These are phyloP conservation scores for Melanostigma gelatinosum DNA, from an alignment of 2,113 vertebrate species.

Conservation along the genomic window DNA sequence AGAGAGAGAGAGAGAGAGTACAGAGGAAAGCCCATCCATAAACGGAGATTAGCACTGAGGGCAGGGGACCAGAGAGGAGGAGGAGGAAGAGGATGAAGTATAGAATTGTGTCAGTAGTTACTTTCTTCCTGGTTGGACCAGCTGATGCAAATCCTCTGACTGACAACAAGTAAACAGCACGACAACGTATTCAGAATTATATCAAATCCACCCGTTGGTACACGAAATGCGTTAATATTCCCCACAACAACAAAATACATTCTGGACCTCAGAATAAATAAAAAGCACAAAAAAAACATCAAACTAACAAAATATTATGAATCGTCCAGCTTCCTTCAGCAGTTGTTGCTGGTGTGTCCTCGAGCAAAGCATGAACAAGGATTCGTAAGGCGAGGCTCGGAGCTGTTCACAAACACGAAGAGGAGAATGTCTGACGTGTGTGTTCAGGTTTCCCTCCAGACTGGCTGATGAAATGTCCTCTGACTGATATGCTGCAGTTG, in stretches of 20 bases:
- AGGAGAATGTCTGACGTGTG: slow-evolving; percentile 33
- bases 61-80: slow-evolving; percentile 29
- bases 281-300: neutral
- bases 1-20: slow-evolving; percentile 49
- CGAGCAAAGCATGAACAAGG: slow-evolving; percentile 60
- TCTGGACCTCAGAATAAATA: neutral
- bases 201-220: neutral
- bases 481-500: slow-evolving; percentile 81
- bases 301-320: neutral
- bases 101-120: slow-evolving; percentile 38
- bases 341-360: slow-evolving; percentile 30
- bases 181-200: neutral
- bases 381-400: slow-evolving; percentile 39
- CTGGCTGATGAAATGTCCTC: slow-evolving; percentile 68
- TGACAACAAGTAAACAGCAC: slow-evolving; percentile 26
- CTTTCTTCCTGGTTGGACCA: slow-evolving; percentile 48
- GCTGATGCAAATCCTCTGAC: slow-evolving; percentile 62
- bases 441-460: slow-evolving; percentile 63
- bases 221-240: neutral
- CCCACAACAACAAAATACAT: neutral
- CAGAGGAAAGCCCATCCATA: slow-evolving; percentile 71
- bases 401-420: neutral
- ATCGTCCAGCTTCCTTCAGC: slow-evolving; percentile 9
- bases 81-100: slow-evolving; percentile 19
- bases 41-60: slow-evolving; percentile 74